Evolutionary conservation across 2,888 invertebrate genomes (phyloP).

Genomic region (Rhorus exstirpatorius): DNA sequence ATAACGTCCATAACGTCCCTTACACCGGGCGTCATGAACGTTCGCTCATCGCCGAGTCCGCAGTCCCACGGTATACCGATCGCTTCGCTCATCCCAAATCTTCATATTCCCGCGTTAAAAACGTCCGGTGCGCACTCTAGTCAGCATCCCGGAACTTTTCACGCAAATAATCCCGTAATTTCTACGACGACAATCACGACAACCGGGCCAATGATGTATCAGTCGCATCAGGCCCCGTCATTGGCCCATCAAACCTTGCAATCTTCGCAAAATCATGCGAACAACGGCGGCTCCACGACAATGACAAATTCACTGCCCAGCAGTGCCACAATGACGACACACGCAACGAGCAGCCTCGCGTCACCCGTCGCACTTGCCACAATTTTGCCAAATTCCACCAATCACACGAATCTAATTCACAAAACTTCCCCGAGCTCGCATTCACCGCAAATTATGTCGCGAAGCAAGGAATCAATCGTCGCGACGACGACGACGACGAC

Average conservation of each 20-base stretch:
- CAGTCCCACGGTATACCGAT: conserved; percentile 74
- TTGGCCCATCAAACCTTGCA: conserved; percentile 66
- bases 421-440: conserved; percentile 76
- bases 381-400: conserved; percentile 67
- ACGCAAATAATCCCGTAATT: conserved; percentile 77
- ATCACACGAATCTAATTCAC: conserved; percentile 71
- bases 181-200: conserved; percentile 71
- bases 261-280: conserved; percentile 73
- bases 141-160: conserved; percentile 81
- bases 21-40: conserved; percentile 76
- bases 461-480: conserved; percentile 74
- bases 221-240: conserved; percentile 60
- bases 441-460: conserved; percentile 70
- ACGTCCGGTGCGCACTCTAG: conserved; percentile 83
- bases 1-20: conserved; percentile 78
- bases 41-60: conserved; percentile 70
- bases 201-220: conserved; percentile 66
- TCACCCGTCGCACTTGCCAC: conserved; percentile 74
- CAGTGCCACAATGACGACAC: conserved; percentile 86
- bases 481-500: conserved; percentile 43
- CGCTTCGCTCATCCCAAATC: conserved; percentile 76
- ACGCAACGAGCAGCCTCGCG: conserved; percentile 76
- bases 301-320: conserved; percentile 85
- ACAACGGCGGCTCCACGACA: conserved; percentile 86
- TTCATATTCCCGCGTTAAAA: conserved; percentile 79